Percentiles rank a stretch among this genome's conserved stretches.
Conservation (phyloP, 64 coral and sea anemone species). For the Dendrophyllia cribrosa region DNA sequence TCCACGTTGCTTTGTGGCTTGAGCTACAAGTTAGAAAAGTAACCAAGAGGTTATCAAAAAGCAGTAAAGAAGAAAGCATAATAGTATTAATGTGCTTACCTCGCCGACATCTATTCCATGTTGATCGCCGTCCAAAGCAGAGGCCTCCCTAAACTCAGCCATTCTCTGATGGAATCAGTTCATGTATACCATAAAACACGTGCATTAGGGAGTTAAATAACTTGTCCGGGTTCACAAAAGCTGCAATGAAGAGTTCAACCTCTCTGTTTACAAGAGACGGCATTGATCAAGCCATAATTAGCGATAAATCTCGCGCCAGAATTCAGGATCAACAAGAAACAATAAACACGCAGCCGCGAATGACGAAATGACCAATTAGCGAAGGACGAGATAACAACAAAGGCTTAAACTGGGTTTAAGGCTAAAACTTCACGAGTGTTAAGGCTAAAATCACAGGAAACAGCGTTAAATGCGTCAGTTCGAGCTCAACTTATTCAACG, state of each 20-base stretch:
- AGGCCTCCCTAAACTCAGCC: slow-evolving; percentile 35
- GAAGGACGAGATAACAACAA: neutral
- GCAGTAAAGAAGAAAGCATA: neutral
- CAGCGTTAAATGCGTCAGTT: neutral
- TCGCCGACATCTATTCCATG: neutral
- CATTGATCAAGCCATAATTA: slow-evolving; percentile 54
- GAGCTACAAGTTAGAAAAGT: slow-evolving; percentile 26
- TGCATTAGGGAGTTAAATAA: slow-evolving; percentile 43
- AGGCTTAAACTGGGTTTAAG: neutral
- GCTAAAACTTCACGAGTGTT: neutral
- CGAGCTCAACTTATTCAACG: neutral
- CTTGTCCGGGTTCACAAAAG: neutral
- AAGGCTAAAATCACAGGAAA: neutral
- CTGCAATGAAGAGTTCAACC: neutral
- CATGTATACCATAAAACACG: slow-evolving; percentile 35
- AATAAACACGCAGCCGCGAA: slow-evolving; percentile 3
- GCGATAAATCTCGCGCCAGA: slow-evolving; percentile 42
- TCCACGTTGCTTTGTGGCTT: slow-evolving; percentile 38
- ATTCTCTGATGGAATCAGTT: slow-evolving; percentile 52
- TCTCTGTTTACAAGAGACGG: neutral
- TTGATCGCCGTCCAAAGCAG: neutral
- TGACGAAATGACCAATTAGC: slow-evolving; percentile 14
- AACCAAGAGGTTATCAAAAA: neutral
- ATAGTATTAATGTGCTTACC: neutral
- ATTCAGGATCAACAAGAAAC: neutral